These are phyloP conservation scores for Cephus nigrinus DNA, from an alignment of 2,888 invertebrate genomes.

Conservation along the genomic window DNA sequence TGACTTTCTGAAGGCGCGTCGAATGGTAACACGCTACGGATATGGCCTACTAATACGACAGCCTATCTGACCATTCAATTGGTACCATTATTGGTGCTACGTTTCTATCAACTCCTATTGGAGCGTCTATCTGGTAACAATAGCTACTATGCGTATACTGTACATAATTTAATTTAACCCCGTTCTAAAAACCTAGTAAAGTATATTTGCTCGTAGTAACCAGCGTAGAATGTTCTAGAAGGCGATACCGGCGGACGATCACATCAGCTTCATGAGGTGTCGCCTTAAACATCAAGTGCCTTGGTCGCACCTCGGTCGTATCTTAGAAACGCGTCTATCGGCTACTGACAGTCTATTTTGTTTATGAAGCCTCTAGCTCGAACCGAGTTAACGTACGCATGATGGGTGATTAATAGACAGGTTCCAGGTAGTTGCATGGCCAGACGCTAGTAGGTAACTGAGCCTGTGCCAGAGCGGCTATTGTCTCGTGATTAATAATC, in stretches of 20 bases:
- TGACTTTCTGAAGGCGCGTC: conserved; percentile 20
- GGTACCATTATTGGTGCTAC: neutral
- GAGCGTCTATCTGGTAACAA: neutral
- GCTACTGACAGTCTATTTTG: conserved; percentile 35
- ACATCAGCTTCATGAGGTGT: neutral
- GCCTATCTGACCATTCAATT: neutral
- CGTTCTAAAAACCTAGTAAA: neutral
- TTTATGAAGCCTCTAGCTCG: conserved; percentile 51
- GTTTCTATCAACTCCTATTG: neutral
- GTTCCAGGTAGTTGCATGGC: conserved; percentile 49
- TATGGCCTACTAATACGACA: conserved; percentile 22
- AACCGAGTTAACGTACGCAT: conserved; percentile 45
- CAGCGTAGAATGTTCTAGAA: neutral
- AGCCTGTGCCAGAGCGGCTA: conserved; percentile 30
- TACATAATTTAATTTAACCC: neutral
- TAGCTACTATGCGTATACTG: neutral
- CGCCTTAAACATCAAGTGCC: neutral
- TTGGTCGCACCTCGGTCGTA: conserved; percentile 46
- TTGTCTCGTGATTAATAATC: conserved; percentile 60
- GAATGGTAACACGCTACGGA: conserved; percentile 27
- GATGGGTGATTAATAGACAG: conserved; percentile 59
- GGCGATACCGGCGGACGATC: neutral
- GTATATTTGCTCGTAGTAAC: neutral
- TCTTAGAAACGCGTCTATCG: conserved; percentile 39
- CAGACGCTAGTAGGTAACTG: conserved; percentile 14